Conservation (phyloP, 2,797 vertebrate genomes). For the Centropyge bicolor region DNA sequence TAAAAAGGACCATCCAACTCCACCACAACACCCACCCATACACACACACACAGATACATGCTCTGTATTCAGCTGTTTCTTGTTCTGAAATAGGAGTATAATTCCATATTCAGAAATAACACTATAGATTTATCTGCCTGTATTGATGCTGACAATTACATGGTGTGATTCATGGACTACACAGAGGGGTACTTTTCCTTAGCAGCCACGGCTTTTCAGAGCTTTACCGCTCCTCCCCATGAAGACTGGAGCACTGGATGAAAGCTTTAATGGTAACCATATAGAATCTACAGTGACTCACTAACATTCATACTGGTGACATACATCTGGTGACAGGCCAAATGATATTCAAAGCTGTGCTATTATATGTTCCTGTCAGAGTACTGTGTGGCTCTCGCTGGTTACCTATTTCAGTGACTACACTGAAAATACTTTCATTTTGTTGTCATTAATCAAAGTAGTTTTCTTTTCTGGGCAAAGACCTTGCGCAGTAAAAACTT, state of each 20-base stretch:
- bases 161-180: conserved; percentile 51
- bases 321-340: neutral
- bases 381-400: neutral
- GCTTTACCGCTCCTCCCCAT: conserved; percentile 3
- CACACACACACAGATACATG: neutral
- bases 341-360: neutral
- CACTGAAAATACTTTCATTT: neutral
- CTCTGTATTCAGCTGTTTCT: conserved; percentile 19
- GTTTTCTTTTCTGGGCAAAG: neutral
- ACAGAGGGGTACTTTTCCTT: conserved; percentile 3
- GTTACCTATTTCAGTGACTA: neutral
- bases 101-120: conserved; percentile 23
- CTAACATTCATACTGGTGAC: neutral
- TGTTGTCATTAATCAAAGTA: neutral
- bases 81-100: conserved; percentile 13
- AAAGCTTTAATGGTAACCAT: conserved; percentile 8
- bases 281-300: conserved; percentile 7
- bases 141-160: conserved; percentile 48
- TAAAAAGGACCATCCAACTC: neutral
- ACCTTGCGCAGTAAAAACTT: neutral
- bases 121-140: conserved; percentile 26
- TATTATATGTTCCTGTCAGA: neutral
- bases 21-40: neutral
- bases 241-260: neutral
- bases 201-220: conserved; percentile 26